Conservation (phyloP, 2,888 invertebrate species). For the Drosophila hawaiiensis region DNA sequence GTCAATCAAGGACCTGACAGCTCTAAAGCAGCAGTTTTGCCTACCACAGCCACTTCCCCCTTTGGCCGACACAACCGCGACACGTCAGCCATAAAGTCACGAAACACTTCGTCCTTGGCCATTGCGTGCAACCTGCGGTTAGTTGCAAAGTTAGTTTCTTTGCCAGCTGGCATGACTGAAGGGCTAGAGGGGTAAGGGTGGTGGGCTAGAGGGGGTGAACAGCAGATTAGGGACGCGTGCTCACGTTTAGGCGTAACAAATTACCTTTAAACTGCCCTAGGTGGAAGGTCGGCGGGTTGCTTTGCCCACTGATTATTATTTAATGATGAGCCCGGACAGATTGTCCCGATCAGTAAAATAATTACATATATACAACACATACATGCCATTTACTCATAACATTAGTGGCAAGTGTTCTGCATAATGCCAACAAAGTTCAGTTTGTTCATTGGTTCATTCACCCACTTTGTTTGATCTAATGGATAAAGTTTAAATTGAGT, state of each 20-base stretch:
- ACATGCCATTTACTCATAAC: slow-evolving; percentile 13
- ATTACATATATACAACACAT: slow-evolving; percentile 47
- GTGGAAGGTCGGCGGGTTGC: neutral
- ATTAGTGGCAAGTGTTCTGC: slow-evolving; percentile 1
- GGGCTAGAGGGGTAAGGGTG: neutral
- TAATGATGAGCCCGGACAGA: slow-evolving; percentile 72
- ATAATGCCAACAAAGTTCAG: slow-evolving; percentile 3
- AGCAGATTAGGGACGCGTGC: slow-evolving; percentile 75
- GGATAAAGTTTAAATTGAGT: slow-evolving; percentile 38
- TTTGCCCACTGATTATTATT: slow-evolving; percentile 71
- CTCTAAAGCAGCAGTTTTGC: slow-evolving; percentile 7
- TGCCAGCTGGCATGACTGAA: neutral
- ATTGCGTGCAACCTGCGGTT: slow-evolving; percentile 71
- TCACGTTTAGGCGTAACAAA: slow-evolving; percentile 84
- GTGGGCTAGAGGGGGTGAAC: neutral
- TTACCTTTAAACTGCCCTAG: slow-evolving; percentile 73
- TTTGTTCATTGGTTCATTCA: slow-evolving; percentile 14
- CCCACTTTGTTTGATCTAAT: slow-evolving; percentile 33
- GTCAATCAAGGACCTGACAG: slow-evolving; percentile 76
- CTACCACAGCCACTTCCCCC: neutral
- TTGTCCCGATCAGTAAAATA: slow-evolving; percentile 54
- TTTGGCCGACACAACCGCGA: slow-evolving; percentile 44
- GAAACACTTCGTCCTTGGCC: slow-evolving; percentile 65
- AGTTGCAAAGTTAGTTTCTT: slow-evolving; percentile 63
- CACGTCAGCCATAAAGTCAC: slow-evolving; percentile 81